Percentiles rank a stretch among this genome's conserved stretches.
phyloP scores from a whole-genome alignment of 2,888 invertebrate species.

The Thecocarcelia acutangulata region DNA sequence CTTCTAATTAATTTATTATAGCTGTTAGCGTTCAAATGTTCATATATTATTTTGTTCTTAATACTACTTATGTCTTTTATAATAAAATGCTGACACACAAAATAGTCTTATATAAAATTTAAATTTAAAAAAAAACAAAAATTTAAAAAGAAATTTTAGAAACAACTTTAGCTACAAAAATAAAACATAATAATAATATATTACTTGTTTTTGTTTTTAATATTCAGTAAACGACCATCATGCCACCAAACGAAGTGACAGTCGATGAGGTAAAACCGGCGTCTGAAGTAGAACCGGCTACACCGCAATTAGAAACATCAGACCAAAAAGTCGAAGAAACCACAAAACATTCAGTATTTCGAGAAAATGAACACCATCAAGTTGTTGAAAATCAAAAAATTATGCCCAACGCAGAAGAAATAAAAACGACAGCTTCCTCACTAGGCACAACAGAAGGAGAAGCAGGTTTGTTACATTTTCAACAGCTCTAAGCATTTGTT shows the following conservation, averaged over 20 bases:
- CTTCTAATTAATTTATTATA: too few species aligned
- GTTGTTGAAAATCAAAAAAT: constrained; percentile 76
- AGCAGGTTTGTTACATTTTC: constrained; percentile 71
- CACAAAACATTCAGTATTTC: constrained; percentile 76
- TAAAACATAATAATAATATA: too few species aligned
- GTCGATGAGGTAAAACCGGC: constrained; percentile 74
- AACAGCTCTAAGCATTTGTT: background rate
- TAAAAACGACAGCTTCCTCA: constrained; percentile 75
- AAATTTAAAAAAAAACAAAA: too few species aligned
- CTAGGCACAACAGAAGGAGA: constrained; percentile 76
- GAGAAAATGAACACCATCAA: constrained; percentile 74
- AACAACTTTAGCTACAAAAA: too few species aligned
- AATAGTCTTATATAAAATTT: too few species aligned
- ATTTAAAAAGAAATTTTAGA: too few species aligned
- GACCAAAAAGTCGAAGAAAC: constrained; percentile 76
- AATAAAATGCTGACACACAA: constrained; percentile 15
- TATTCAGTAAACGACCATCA: constrained; percentile 76
- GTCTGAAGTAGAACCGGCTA: constrained; percentile 73
- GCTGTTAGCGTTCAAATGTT: too few species aligned
- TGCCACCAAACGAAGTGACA: constrained; percentile 78
- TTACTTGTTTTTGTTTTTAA: too few species aligned
- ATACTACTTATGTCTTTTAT: too few species aligned
- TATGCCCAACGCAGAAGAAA: constrained; percentile 70
- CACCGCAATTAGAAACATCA: constrained; percentile 74
- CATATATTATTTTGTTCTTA: too few species aligned